phyloP scores from a whole-genome alignment of 2,113 vertebrate species.

The Lophius piscatorius region DNA sequence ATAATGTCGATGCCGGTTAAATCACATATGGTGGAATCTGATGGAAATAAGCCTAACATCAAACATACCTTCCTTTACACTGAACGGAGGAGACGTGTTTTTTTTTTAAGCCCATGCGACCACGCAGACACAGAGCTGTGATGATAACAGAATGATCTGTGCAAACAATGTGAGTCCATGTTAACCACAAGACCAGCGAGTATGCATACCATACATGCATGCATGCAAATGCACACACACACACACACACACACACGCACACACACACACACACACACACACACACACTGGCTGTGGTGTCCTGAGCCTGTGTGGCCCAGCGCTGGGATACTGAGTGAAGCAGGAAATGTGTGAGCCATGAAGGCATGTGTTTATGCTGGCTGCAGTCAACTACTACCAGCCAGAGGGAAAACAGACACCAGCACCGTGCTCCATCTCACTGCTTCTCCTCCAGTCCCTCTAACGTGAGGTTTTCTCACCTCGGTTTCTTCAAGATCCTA shows the following conservation, averaged over 20 bases:
- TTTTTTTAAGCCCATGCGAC: no score
- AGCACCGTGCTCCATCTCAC: conserved; percentile 58
- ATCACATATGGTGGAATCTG: conserved; percentile 52
- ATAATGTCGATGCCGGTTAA: conserved; percentile 48
- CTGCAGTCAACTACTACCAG: conserved; percentile 80
- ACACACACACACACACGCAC: conserved; percentile 11
- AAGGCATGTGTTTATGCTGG: conserved; percentile 88
- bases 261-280: conserved; percentile 29
- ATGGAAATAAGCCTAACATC: conserved; percentile 27
- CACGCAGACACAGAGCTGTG: background rate
- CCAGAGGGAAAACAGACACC: conserved; percentile 82
- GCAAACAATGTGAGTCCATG: conserved; percentile 16
- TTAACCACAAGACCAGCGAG: conserved; percentile 34
- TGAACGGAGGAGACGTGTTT: conserved; percentile 2
- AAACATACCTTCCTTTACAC: conserved; percentile 37
- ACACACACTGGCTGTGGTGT: conserved; percentile 53
- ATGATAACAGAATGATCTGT: conserved; percentile 23
- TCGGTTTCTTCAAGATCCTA: conserved; percentile 31
- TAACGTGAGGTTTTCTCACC: conserved; percentile 60
- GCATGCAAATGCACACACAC: conserved; percentile 21
- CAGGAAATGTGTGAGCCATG: conserved; percentile 87
- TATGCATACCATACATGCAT: conserved; percentile 31
- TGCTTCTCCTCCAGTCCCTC: conserved; percentile 45
- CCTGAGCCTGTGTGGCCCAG: conserved; percentile 80
- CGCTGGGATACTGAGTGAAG: conserved; percentile 76